Base-by-base conservation (phyloP, 2,888 invertebrate genomes). In the Hydraecia micacea region DNA sequence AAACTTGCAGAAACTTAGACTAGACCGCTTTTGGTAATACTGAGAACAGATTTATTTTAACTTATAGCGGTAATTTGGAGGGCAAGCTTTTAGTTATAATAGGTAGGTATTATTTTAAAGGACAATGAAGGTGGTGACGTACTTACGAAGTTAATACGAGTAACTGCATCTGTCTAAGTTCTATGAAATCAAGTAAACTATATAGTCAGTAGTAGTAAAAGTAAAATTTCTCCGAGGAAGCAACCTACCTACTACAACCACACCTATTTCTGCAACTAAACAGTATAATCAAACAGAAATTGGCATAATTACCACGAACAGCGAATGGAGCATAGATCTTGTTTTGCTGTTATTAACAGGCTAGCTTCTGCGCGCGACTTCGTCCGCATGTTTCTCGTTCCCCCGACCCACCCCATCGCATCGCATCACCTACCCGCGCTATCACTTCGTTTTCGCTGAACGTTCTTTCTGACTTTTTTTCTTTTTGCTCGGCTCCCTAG, bases 1-100 rank as follows among this genome's bases (percentile, higher is more conserved):
- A 77, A 81, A 81, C 75, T 36, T 83, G 86, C 72, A 74, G 71
- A 76, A 86, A 82, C 75, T 79, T 83, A 52, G 25, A 36, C 52
- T 63, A 49, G 46, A 70, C 62, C 62, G 60, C 63, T 82, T 86
- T 75, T 58, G 68, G 79, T 79, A 66, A 74, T 74, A 68, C 75
- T 75, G 21, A 21, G 28, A 76, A 74, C 75, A 73, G 86, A 74
- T 76, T 84, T 85, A 84, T 82, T 78, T 85, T n/a, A 66, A 84
- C 49, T 80, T 83, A 68, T 66, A 77, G 25, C 11, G 15, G 60
- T 82, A 60, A 76, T 75, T 76, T 82, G 58, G 32, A 13, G 28
- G 25, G 2, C 32, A 32, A 52, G 8, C 52, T 81, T 75, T 70
- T 32, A 52, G 32, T 55, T 18, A 11, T 13, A 25, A 49, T 49